Base-by-base conservation (phyloP, 2,797 vertebrate genomes). In the Pipistrellus pygmaeus region DNA sequence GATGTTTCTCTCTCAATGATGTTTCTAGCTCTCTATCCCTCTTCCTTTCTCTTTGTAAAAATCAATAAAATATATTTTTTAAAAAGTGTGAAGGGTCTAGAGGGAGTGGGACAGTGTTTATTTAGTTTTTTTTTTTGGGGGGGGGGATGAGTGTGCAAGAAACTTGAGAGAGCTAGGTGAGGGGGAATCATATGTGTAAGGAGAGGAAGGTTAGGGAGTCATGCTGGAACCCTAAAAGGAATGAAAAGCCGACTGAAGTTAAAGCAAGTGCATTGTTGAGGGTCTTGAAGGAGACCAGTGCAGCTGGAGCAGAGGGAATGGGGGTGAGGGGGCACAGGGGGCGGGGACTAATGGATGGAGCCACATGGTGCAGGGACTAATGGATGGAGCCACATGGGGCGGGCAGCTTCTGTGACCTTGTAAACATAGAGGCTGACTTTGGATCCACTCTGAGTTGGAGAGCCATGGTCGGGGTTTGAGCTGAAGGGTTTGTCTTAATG, bases 341-440 rank as follows among this genome's bases (percentile, higher is more conserved):
- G 38, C 38, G 6, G 38, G 38, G 38, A 6, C 46, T 57, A 57
- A 57, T 57, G 18, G 27, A 11, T 20, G 9, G n/a, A 27, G 32
- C 1, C 6, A 0, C 18, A 8, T 5, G 17, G 66, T 35, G 35
- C 38, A 7, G 38, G 38, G 38, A 6, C 46, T 57, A 57, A 57
- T 25, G 18, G 27, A 11, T 20, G 12, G n/a, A 27, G 32, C 1
- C 6, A 0, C 18, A 8, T 5, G 17, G 66, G 18, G 18, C 1
- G 3, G 18, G 5, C 2, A 41, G 21, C 9, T 38, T 35, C 20
- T 69, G 2, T 14, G 46, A 38, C 8, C 35, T 41, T 6, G 38
- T 15, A 53, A n/a, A 30, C 10, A 4, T 73, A 21, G 17, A 53
- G 12, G 8, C 38, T 64, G n/a, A 48, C 10, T 68, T 62, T 2